Evolutionary conservation across 2,113 vertebrate species (phyloP), one percentile per base, ranked within the genome.

Genomic region (human (Homo sapiens)): DNA sequence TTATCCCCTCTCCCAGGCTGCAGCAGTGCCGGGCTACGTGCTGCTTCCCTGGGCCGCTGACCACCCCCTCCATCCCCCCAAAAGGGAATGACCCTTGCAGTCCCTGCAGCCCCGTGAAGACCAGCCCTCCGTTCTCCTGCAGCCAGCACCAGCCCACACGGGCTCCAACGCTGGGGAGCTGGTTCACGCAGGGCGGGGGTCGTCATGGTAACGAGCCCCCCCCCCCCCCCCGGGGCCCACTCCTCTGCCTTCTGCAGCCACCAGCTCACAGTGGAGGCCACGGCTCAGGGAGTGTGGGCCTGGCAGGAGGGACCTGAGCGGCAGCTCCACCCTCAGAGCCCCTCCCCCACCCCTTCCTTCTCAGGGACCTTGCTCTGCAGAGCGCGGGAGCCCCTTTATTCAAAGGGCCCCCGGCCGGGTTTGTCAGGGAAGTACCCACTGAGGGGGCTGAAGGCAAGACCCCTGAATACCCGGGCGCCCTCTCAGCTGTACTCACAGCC

Each of bases 1-100:
- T 99, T 98, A 98, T 22, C 87, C 96, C 87, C 91, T 92, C 75
- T 20, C 93, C 18, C 25, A 3, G 52, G 93, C 93, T 27, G 45
- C 2, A 2, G 88, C 96, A 93, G 96, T 83, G 87, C 97, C 86
- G 18, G 75, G 68, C 94, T 98, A 93, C 40, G 48, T 38, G 96
- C 64, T 1, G 90, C 79, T 25, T 25, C 61, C 76, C 66, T 1
- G 0, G 2, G 52, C 18, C 68, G 0, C 83, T 13, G 1, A 38
- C 30, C 23, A 9, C 30, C 32, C 48, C 8, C n/a, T 78, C 18
- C 17, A 4, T 1, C 8, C 8, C 25, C 72, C 16, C 57, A 2
- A 22, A 43, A 52, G 90, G 16, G 23, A 50, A 48, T 45, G 93
- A 50, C 66, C 43, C 90, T 12, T 0, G 6, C 11, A 64, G 84